Conservation (phyloP, 1,140 invertebrate species). For the Orius laevigatus region DNA sequence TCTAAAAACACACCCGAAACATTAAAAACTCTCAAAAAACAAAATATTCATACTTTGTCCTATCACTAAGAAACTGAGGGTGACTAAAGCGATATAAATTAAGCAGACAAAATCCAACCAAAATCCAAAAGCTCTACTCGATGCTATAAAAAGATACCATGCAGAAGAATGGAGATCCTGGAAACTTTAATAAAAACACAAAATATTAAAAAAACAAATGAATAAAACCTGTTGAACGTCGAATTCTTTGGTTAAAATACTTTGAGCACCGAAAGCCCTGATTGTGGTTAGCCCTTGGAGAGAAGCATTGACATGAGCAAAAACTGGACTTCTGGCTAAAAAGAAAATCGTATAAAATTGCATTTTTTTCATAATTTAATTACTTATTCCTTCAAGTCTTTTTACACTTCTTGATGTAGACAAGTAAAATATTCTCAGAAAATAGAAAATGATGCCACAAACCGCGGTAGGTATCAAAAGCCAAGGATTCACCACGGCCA, state of each 20-base stretch:
- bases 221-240: constrained; percentile 49
- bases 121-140: constrained; percentile 68
- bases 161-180: constrained; percentile 46
- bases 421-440: constrained; percentile 43
- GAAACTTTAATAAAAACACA: constrained; percentile 1
- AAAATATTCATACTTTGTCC: constrained; percentile 27
- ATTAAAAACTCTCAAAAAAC: constrained; percentile 18
- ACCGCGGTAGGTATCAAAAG: constrained; percentile 39
- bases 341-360: constrained; percentile 12
- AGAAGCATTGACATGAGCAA: constrained; percentile 73
- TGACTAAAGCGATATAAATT: constrained; percentile 48
- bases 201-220: background rate
- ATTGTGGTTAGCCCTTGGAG: constrained; percentile 81
- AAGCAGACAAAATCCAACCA: constrained; percentile 62
- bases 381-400: constrained; percentile 49
- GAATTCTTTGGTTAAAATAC: constrained; percentile 63
- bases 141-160: constrained; percentile 55
- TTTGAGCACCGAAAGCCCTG: constrained; percentile 63
- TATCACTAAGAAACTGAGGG: constrained; percentile 43
- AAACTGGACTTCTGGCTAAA: constrained; percentile 61
- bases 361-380: constrained; percentile 19
- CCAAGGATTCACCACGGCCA: constrained; percentile 41
- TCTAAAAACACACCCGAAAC: constrained; percentile 22
- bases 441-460: constrained; percentile 37
- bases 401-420: constrained; percentile 50